Conservation (phyloP, 2,888 invertebrate species). For the Caenorhabditis uteleia region DNA sequence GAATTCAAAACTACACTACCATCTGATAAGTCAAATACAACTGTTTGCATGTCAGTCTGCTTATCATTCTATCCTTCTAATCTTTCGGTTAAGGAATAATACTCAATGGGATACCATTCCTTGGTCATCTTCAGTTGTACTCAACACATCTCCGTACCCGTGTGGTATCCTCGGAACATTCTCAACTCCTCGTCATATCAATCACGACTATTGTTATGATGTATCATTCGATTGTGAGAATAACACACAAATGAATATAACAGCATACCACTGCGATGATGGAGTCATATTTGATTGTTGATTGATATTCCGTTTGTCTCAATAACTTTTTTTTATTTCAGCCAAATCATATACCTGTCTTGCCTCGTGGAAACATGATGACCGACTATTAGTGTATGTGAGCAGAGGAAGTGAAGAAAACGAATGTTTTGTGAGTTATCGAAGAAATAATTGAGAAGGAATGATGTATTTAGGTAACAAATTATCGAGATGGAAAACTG, state of each 20-base stretch:
- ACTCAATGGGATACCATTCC: conserved; percentile 32
- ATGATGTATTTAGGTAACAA: conserved; percentile 21
- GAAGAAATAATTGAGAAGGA: neutral
- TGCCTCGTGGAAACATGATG: conserved; percentile 57
- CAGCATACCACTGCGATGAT: conserved; percentile 51
- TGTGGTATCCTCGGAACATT: conserved; percentile 46
- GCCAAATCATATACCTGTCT: conserved; percentile 53
- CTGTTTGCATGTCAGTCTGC: conserved; percentile 37
- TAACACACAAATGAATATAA: conserved; percentile 37
- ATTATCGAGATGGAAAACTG: conserved; percentile 40
- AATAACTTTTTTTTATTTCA: conserved; percentile 18
- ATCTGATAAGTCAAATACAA: conserved; percentile 32
- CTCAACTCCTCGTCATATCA: conserved; percentile 44
- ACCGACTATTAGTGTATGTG: conserved; percentile 52
- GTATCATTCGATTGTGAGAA: conserved; percentile 50
- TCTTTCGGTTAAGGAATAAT: conserved; percentile 26
- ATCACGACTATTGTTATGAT: conserved; percentile 51
- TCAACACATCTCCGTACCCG: conserved; percentile 38
- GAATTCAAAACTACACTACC: conserved; percentile 59
- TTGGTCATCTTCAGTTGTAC: conserved; percentile 42
- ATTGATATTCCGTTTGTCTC: too few species aligned
- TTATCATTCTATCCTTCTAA: neutral
- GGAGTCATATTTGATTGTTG: conserved; percentile 55
- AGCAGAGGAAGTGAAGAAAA: conserved; percentile 33
- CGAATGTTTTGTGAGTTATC: conserved; percentile 51